Percentiles rank a stretch among this genome's conserved stretches.
Evolutionary conservation across 2,797 vertebrate species (phyloP).

Genomic region (Rhyacichthys aspro): DNA sequence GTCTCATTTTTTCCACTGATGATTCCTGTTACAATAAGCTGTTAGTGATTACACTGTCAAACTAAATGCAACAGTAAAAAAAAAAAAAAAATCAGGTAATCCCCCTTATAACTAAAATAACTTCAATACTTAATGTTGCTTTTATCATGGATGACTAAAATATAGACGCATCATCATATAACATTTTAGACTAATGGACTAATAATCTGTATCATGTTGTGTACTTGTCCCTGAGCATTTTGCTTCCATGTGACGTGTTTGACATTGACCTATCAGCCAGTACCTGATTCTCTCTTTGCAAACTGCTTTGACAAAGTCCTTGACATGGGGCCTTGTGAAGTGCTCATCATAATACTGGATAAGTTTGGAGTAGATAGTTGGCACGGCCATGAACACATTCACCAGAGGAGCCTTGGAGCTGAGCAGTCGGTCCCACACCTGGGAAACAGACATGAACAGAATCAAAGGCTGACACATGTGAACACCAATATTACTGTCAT

Average conservation of each 20-base stretch:
- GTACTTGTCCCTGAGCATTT: not conserved
- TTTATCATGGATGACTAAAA: too few relatives aligned
- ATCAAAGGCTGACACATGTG: not conserved
- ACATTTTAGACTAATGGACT: too few relatives aligned
- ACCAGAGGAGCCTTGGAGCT: constrained; percentile 74
- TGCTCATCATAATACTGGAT: constrained; percentile 86
- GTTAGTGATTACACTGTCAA: too few relatives aligned
- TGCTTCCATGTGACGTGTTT: not conserved
- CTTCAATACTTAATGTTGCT: too few relatives aligned
- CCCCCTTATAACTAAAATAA: too few relatives aligned
- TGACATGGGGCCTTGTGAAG: constrained; percentile 83
- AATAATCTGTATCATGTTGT: not conserved
- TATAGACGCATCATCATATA: too few relatives aligned
- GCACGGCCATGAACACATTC: constrained; percentile 95
- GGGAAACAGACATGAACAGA: constrained; percentile 3
- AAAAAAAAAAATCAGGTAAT: too few relatives aligned
- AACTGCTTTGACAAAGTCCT: constrained; percentile 86
- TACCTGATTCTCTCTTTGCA: constrained; percentile 92
- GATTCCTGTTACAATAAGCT: too few relatives aligned
- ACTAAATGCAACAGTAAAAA: too few relatives aligned
- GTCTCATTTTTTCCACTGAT: too few relatives aligned
- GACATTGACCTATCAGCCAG: constrained; percentile 4
- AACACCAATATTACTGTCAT: too few relatives aligned
- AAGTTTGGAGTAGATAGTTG: constrained; percentile 91
- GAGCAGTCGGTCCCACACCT: constrained; percentile 91